Percentiles rank a stretch among this genome's conserved stretches.
Conservation (phyloP, 2,888 invertebrate genomes). For the Branchipolynoe longqiensis region DNA sequence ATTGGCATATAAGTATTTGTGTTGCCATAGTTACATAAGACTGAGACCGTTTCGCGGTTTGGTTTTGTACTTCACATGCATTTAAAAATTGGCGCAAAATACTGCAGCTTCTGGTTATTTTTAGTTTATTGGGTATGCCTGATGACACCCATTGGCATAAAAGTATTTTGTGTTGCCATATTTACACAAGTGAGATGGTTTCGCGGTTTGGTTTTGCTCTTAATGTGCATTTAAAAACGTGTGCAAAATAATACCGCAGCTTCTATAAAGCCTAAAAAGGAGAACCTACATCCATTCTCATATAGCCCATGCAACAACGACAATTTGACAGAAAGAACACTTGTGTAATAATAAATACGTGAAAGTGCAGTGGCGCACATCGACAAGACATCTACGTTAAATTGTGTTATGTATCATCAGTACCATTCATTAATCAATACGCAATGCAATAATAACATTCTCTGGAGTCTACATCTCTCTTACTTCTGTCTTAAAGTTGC, state of each 20-base stretch:
- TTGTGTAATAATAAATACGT: constrained; percentile 17
- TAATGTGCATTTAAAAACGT: not conserved
- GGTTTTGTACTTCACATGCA: too few species aligned
- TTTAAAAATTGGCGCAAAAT: too few species aligned
- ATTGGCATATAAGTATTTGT: too few species aligned
- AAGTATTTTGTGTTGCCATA: too few species aligned
- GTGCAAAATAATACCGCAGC: constrained; percentile 27
- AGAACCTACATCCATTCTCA: not conserved
- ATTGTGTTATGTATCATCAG: constrained; percentile 2
- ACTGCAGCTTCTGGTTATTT: too few species aligned
- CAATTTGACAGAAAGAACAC: constrained; percentile 33
- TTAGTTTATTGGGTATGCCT: too few species aligned
- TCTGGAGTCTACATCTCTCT: not conserved
- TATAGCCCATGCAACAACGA: constrained; percentile 21
- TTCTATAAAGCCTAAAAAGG: constrained; percentile 27
- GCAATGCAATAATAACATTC: not conserved
- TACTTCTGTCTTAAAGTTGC: too few species aligned
- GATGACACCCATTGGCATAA: too few species aligned
- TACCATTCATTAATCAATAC: not conserved
- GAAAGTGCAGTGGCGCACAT: not conserved
- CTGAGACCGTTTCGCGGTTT: too few species aligned
- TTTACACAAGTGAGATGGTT: too few species aligned
- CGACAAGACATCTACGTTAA: constrained; percentile 27
- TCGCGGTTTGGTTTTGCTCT: too few species aligned
- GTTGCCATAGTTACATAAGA: too few species aligned